These are phyloP conservation scores for Linurgus olivaceus DNA, from an alignment of 2,797 vertebrate genomes.

Conservation along the genomic window DNA sequence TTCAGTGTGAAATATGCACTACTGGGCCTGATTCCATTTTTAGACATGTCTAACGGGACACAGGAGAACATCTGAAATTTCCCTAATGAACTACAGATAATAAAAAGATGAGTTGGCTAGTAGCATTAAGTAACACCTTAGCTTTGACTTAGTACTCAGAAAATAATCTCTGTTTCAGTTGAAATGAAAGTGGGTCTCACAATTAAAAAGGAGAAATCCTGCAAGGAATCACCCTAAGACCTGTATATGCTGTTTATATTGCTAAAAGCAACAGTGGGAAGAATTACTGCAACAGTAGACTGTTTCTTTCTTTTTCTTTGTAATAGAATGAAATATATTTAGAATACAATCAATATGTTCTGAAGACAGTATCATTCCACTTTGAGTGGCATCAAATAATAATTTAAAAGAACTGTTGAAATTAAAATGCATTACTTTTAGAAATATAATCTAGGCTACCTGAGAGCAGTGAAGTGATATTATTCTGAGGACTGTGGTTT, in stretches of 20 bases:
- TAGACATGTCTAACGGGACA: background rate
- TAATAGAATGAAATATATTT: background rate
- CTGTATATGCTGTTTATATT: background rate
- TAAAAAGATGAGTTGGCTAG: background rate
- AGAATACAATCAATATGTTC: background rate
- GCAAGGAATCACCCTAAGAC: fast-evolving
- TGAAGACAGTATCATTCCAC: background rate
- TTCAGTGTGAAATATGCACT: background rate
- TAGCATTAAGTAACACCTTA: background rate
- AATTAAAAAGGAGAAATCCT: background rate
- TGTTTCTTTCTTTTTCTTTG: background rate
- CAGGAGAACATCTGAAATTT: background rate
- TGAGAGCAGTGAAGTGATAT: background rate
- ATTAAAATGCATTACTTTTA: background rate
- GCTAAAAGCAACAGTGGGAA: background rate
- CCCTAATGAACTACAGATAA: background rate
- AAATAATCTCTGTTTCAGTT: background rate
- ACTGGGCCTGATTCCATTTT: background rate
- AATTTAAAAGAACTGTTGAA: background rate
- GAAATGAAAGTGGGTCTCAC: background rate
- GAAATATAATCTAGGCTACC: background rate
- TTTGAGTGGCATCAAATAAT: background rate
- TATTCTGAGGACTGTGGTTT: background rate
- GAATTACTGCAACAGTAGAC: background rate
- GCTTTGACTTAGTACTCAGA: background rate